Base-by-base conservation (phyloP, 2,888 invertebrate genomes). In the Erebia palarica region DNA sequence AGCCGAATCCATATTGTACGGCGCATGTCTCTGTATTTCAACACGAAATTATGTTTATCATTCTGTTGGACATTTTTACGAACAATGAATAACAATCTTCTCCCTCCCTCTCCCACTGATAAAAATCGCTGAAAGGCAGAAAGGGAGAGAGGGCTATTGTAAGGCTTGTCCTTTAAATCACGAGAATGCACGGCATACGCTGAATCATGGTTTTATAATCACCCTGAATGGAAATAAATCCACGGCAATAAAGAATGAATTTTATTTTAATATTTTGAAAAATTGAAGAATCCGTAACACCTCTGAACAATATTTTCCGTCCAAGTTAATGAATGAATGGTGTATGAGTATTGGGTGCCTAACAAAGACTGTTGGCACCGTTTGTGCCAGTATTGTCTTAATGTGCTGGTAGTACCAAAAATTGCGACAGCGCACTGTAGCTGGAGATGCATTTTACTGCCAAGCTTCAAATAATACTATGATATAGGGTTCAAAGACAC, bases 31-130 rank as follows among this genome's bases (percentile, higher is more conserved):
- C 79, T 81, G 79, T 82, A 82, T 90, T 91, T 89, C 88, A 88
- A 90, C 91, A 90, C 87, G 84, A 85, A 88, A 90, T 92, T 90
- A 86, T 90, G 91, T 91, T 91, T 91, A 91, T 92, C 92, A 92
- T 92, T 90, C 89, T 87, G 88, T 90, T 92, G 91, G 90, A 91
- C 91, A 91, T 91, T 91, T 89, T 89, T 88, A 87, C 86, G 88
- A 90, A 92, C 91, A 92, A 91, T 90, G 84, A 85, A 75, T 75
- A 60, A 68, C 77, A 77, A 78, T 76, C 79, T 78, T 84, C 87
- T 84, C 85, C 78, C 80, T 86, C 83, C 78, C 78, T 78, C 80
- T 86, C 83, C 78, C 78, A 73, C 82, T 68, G 78, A 81, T 80
- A 76, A 74, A 73, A 74, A 81, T 76, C 77, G 73, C 65, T 65